phyloP scores from a whole-genome alignment of 2,113 vertebrate species.

The Eurystomus gularis region DNA sequence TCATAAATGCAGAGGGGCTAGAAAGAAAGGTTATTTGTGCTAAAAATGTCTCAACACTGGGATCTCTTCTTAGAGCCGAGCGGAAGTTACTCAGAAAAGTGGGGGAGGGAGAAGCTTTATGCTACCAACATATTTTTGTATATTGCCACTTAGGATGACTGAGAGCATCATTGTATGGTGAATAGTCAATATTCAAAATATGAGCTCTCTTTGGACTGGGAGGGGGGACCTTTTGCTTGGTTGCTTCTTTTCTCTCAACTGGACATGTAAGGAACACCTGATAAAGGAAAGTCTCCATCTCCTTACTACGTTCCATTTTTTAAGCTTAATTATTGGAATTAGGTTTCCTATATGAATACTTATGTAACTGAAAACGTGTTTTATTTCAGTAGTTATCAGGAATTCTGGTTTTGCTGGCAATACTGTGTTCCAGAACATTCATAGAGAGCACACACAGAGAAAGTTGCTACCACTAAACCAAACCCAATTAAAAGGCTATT shows the following conservation, averaged over 20 bases:
- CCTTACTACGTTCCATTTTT: not conserved
- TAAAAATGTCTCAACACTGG: not conserved
- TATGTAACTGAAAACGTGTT: not conserved
- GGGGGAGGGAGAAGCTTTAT: not conserved
- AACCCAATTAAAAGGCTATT: not conserved
- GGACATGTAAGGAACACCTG: not conserved
- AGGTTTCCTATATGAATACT: not conserved
- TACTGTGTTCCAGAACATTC: not conserved
- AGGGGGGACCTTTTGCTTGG: not conserved
- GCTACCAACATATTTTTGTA: not conserved
- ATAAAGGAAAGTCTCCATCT: not conserved
- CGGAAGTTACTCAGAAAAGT: not conserved
- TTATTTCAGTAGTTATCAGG: not conserved
- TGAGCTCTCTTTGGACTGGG: not conserved
- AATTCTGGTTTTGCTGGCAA: not conserved
- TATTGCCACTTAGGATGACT: not conserved
- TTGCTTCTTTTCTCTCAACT: not conserved
- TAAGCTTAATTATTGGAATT: not conserved
- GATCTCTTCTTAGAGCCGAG: not conserved
- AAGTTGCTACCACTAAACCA: not conserved
- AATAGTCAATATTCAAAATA: not conserved
- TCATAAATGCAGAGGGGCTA: not conserved
- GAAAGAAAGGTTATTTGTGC: not conserved
- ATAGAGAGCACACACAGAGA: not conserved
- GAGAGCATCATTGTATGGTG: not conserved